Evolutionary conservation across 1,140 invertebrate species (phyloP).

Genomic region (Drosophila burlai): DNA sequence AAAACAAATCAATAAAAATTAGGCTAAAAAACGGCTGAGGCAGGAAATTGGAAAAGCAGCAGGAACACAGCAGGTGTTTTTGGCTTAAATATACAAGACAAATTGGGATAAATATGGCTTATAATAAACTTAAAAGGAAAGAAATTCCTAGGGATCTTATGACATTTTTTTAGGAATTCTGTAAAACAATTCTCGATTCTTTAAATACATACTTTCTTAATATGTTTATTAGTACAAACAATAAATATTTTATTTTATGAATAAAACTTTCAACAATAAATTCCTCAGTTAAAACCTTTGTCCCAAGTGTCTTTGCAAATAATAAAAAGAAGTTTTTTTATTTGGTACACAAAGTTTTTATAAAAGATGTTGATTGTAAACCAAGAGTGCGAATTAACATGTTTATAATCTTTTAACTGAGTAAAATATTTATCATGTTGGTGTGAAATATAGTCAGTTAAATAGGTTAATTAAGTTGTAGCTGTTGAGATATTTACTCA

Average conservation of each 20-base stretch:
- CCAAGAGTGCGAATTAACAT: conserved; percentile 6
- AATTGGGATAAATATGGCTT: neutral
- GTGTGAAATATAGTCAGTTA: neutral
- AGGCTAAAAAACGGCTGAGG: conserved; percentile 18
- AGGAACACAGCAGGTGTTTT: conserved; percentile 26
- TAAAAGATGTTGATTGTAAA: conserved; percentile 1
- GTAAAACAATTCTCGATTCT: neutral
- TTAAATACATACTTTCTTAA: neutral
- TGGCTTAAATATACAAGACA: neutral
- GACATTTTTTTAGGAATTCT: neutral
- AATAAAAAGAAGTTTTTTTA: neutral
- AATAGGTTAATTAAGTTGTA: conserved; percentile 4
- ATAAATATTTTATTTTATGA: neutral
- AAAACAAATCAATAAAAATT: conserved; percentile 61
- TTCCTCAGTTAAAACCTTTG: neutral
- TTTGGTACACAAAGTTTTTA: neutral
- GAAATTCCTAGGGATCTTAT: neutral
- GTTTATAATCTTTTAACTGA: neutral
- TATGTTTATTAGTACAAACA: neutral
- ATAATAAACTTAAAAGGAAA: too few relatives aligned
- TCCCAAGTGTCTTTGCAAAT: neutral
- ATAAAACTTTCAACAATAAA: neutral
- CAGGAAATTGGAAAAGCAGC: conserved; percentile 11
- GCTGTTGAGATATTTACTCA: neutral
- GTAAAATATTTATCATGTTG: neutral